Evolutionary conservation across 2,888 invertebrate species (phyloP).

Genomic region (Drosophila falleni): DNA sequence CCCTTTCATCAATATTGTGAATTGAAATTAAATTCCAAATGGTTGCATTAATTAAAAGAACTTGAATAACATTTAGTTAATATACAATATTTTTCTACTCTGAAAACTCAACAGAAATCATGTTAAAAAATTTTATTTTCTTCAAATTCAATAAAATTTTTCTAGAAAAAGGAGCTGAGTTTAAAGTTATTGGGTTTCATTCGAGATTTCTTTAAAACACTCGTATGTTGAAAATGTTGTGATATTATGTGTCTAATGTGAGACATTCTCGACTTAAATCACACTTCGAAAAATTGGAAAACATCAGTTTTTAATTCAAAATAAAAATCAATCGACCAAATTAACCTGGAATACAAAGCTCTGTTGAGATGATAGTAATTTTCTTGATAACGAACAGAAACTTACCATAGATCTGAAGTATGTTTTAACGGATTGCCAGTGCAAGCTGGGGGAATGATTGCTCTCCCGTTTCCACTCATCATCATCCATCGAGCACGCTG

Average conservation of each 20-base stretch:
- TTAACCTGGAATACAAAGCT: slow-evolving; percentile 45
- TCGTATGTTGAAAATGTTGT: neutral
- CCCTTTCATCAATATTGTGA: slow-evolving; percentile 2
- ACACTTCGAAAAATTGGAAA: neutral
- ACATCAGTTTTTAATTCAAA: neutral
- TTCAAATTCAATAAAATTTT: neutral
- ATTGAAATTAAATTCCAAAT: slow-evolving; percentile 1
- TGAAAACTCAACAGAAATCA: neutral
- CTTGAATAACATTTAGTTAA: slow-evolving; percentile 2
- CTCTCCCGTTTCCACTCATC: slow-evolving; percentile 47
- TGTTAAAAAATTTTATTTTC: neutral
- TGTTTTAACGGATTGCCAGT: slow-evolving; percentile 64
- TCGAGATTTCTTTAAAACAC: neutral
- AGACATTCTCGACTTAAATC: neutral
- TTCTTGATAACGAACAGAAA: no score
- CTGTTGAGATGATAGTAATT: neutral
- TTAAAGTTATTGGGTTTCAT: neutral
- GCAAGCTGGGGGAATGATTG: slow-evolving; percentile 42
- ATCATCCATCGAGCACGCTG: slow-evolving; percentile 41
- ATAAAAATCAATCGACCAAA: slow-evolving; percentile 34
- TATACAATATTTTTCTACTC: neutral
- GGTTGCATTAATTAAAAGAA: slow-evolving; percentile 5
- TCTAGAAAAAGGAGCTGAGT: neutral
- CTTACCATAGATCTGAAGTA: slow-evolving; percentile 73
- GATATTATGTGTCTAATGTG: neutral